Conservation (phyloP, 2,113 vertebrate genomes). For the Phyllostomus discolor region DNA sequence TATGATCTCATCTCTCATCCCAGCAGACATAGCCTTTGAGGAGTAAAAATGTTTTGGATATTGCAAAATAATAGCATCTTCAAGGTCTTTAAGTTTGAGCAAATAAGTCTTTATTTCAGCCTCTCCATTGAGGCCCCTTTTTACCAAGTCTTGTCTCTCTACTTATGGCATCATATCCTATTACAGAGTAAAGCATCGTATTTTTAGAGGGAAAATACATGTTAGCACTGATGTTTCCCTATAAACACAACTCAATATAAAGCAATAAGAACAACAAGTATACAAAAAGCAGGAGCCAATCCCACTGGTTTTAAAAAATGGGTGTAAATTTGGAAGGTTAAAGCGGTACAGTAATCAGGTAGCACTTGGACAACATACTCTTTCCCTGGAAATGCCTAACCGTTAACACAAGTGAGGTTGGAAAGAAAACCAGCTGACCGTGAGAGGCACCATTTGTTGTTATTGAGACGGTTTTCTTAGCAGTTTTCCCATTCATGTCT, state of each 20-base stretch:
- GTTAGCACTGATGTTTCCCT: background rate
- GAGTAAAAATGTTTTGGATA: background rate
- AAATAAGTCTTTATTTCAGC: background rate
- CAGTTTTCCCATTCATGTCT: background rate
- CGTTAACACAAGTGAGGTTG: background rate
- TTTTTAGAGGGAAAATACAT: constrained; percentile 12
- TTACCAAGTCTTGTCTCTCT: background rate
- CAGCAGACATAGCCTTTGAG: background rate
- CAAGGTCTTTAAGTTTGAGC: background rate
- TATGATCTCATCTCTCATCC: background rate
- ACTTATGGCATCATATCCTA: background rate
- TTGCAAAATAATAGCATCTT: background rate
- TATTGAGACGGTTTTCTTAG: background rate
- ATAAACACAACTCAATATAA: background rate
- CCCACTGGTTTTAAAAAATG: background rate
- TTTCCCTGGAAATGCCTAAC: background rate
- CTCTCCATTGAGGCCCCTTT: background rate
- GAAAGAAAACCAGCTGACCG: background rate
- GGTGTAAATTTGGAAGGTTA: background rate
- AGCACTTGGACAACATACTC: background rate
- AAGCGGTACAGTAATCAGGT: background rate
- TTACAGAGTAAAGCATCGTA: background rate
- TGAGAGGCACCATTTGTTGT: background rate
- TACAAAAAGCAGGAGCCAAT: background rate
- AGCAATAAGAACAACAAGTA: background rate